phyloP scores from a whole-genome alignment of 2,888 invertebrate genomes.

The Leptinotarsa haldemani region DNA sequence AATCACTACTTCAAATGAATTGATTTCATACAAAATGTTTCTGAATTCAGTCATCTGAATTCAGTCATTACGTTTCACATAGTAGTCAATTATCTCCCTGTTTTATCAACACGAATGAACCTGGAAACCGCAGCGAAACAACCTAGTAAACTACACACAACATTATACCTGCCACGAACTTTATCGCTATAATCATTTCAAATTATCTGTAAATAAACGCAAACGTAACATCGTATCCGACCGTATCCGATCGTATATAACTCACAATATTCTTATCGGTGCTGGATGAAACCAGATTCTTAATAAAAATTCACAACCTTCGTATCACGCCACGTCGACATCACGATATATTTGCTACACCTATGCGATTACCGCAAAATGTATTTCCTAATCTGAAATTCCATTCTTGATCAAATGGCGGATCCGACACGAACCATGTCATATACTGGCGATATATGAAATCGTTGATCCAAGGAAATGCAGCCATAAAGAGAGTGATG shows the following conservation, averaged over 20 bases:
- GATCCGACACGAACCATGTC: constrained; percentile 9
- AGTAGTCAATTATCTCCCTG: not conserved
- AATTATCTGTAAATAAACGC: constrained; percentile 10
- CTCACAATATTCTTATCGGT: constrained; percentile 10
- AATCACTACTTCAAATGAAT: too few species aligned
- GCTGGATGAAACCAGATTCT: constrained; percentile 7
- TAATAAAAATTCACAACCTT: constrained; percentile 15
- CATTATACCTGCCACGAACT: constrained; percentile 1
- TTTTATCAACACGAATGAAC: constrained; percentile 8
- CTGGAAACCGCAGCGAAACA: not conserved
- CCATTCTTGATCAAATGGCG: constrained; percentile 1
- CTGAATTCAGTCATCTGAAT: not conserved
- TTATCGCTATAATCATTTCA: constrained; percentile 8
- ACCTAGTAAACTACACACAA: constrained; percentile 2
- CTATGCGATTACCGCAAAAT: constrained; percentile 7
- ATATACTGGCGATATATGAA: not conserved
- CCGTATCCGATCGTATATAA: not conserved
- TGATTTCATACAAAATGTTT: not conserved
- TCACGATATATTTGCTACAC: constrained; percentile 12
- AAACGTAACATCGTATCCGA: not conserved
- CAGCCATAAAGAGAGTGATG: too few species aligned
- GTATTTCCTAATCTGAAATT: constrained; percentile 2
- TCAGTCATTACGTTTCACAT: constrained; percentile 5
- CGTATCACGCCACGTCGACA: not conserved
- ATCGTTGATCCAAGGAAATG: not conserved